Evolutionary conservation across 2,888 invertebrate genomes (phyloP).

Genomic region (Rosalia funebris): DNA sequence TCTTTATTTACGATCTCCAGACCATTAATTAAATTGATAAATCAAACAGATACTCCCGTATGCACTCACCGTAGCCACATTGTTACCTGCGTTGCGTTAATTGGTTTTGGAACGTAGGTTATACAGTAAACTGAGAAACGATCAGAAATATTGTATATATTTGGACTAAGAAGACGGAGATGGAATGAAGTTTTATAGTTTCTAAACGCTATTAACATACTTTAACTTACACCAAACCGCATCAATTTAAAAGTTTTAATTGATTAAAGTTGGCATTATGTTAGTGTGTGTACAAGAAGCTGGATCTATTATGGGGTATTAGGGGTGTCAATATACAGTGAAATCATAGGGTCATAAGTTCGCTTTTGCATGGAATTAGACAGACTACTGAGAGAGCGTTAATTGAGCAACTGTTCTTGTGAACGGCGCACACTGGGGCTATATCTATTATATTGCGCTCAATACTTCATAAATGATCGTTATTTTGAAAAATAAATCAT

Average conservation of each 20-base stretch:
- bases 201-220: constrained; percentile 3
- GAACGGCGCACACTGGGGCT: no score
- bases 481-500: no score
- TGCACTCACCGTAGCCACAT: not conserved
- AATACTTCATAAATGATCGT: no score
- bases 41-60: not conserved
- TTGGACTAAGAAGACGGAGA: not conserved
- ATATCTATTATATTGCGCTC: no score
- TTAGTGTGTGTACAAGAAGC: no score
- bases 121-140: not conserved
- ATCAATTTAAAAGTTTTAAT: constrained; percentile 10
- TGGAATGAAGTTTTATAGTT: not conserved
- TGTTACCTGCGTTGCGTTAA: not conserved
- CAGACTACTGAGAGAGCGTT: no score
- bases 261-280: not conserved
- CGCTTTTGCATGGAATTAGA: no score
- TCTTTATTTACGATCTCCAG: not conserved
- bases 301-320: no score
- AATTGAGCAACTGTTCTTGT: no score
- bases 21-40: not conserved
- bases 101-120: no score
- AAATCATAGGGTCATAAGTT: no score
- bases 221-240: constrained; percentile 2
- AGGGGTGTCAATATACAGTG: no score
- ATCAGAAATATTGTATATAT: not conserved